Evolutionary conservation across 1,140 invertebrate species (phyloP), one percentile per base, ranked within the genome.

Genomic region (Neodiprion fabricii): DNA sequence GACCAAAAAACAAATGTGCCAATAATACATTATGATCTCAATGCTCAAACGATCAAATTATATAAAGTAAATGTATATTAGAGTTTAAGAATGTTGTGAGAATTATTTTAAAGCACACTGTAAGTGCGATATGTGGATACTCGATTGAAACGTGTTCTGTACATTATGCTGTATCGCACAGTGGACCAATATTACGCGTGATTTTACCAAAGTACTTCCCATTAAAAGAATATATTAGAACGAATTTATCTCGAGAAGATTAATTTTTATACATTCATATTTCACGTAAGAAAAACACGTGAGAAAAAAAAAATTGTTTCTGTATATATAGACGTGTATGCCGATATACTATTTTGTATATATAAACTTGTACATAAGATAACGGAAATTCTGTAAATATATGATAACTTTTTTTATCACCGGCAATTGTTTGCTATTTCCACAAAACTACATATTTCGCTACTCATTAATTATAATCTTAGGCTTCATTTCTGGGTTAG

Each of bases 1-100:
- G 28, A 40, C 28, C 28, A 40, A 40, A 40, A 53, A 61, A 61
- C 11, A 12, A 61, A 61, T 17, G n/a, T 61, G 53, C 53, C 53
- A 61, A 61, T 61, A 14, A 61, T 61, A 61, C 53, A 17, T 61
- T 17, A 61, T 61, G 53, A 61, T 61, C 53, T 61, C 53, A 61
- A 61, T 14, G 53, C 53, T 61, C 11, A 61, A 12, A 17, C 53
- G n/a, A 61, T 61, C 53, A 61, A 61, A 17, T 61, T 61, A 61
- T 61, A 61, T 61, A 61, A 61, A 61, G 5, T 61, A 61, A 61
- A 61, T 61, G 5, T 61, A 61, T 61, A 61, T 61, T 61, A 61
- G 11, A 61, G 11, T 12, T 61, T 14, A 61, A 17, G 53, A 61
- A 7, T 61, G 5, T 61, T 61, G 11, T 61, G 3, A 7, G 53